Base-by-base conservation (phyloP, 2,888 invertebrate genomes). In the Thelaira solivaga region DNA sequence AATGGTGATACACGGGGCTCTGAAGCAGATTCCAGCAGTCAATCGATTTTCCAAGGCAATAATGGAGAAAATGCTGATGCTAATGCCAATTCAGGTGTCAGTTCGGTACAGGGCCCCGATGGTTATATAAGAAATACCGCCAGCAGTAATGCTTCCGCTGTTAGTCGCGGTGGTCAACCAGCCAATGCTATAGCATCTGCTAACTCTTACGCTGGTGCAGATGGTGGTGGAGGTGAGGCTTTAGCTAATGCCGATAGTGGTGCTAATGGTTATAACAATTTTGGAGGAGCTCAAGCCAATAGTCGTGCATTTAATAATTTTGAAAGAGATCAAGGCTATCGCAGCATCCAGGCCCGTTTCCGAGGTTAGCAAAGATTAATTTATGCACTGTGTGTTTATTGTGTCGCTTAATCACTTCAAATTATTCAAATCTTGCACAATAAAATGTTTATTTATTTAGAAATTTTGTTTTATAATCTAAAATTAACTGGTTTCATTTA, bases 1-100 rank as follows among this genome's bases (percentile, higher is more conserved):
- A 83, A 86, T 2, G 84, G 82, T 57, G 83, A 84, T 4, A 51
- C 49, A 1, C 64, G 83, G 55, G 83, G 86, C 0, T 76, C 85
- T 2, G 81, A 81, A 18, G 85, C 85, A 2, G 84, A 85, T 16
- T 85, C 88, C 45, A 87, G 83, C 80, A 84, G 88, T 68, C 88
- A 88, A 78, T 86, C 87, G 10, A 81, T 84, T 16, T 83, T 83
- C 72, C 86, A 86, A 76, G 88, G 88, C 11, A 57, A 72, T 8
- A 79, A 84, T 43, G 86, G 86, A 2, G 79, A 82, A 29, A 80
- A 83, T n/a, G 78, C 85, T 0, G 83, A 79, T 0, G 84, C 88
- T 2, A 81, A 82, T 6, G 86, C 87, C 0, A 83, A 82, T 2
- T 81, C 88, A 2, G 84, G 85, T 31, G 83, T 84, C 4, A 83